Percentiles rank a stretch among this genome's conserved stretches.
Evolutionary conservation across 2,113 vertebrate species (phyloP).

Genomic region (Diphyllodes magnificus): DNA sequence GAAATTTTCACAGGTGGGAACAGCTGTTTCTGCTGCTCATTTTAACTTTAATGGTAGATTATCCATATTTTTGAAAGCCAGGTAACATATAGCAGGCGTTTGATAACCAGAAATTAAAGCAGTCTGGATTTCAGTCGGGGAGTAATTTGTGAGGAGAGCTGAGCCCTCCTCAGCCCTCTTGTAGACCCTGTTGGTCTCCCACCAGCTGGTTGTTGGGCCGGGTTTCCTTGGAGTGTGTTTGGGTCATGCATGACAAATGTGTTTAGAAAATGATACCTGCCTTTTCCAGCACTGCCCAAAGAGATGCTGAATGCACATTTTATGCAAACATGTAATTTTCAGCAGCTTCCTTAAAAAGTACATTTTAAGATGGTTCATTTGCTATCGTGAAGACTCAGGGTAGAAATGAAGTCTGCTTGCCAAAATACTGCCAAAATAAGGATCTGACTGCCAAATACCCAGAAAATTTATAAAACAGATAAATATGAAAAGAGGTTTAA

Average conservation of each 20-base stretch:
- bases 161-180: background rate
- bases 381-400: slow-evolving; percentile 49
- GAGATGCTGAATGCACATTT: slow-evolving; percentile 1
- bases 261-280: background rate
- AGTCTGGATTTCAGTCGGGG: background rate
- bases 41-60: background rate
- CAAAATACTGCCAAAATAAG: slow-evolving; percentile 78
- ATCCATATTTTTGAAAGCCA: slow-evolving; percentile 11
- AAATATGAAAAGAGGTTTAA: slow-evolving; percentile 64
- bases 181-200: background rate
- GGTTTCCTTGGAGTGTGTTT: background rate
- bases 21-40: slow-evolving; percentile 50
- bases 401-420: slow-evolving; percentile 78
- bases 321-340: slow-evolving; percentile 62
- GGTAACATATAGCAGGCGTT: background rate
- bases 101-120: background rate
- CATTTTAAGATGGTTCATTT: slow-evolving; percentile 69
- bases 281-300: background rate
- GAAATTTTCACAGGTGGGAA: slow-evolving; percentile 53
- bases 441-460: slow-evolving; percentile 49
- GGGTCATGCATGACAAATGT: background rate
- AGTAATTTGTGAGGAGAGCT: background rate
- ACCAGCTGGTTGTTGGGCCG: background rate
- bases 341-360: slow-evolving; percentile 66
- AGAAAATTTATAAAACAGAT: slow-evolving; percentile 65